Percentiles rank a stretch among this genome's conserved stretches.
phyloP scores from a whole-genome alignment of 2,797 vertebrate genomes.

The Eupleurogrammus muticus region DNA sequence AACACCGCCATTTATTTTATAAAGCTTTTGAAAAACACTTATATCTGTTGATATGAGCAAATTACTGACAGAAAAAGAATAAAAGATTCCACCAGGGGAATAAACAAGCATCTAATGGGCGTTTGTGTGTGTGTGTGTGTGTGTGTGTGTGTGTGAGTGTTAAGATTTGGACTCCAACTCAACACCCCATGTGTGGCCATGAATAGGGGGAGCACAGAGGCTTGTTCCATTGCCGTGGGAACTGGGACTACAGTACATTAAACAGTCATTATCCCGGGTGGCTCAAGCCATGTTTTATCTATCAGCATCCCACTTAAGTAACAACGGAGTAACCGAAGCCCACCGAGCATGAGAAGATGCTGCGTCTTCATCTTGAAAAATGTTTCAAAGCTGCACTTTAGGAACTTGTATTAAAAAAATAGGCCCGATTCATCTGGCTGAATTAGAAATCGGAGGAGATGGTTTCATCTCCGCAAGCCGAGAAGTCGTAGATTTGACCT shows the following conservation, averaged over 20 bases:
- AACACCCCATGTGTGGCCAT: slow-evolving; percentile 67
- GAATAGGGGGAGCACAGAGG: slow-evolving; percentile 59
- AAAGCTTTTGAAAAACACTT: slow-evolving; percentile 45
- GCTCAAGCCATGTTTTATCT: slow-evolving; percentile 68
- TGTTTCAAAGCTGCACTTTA: slow-evolving; percentile 46
- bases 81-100: slow-evolving; percentile 41
- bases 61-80: slow-evolving; percentile 34
- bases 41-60: slow-evolving; percentile 49
- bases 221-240: slow-evolving; percentile 72
- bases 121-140: slow-evolving; percentile 15
- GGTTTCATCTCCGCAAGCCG: background rate
- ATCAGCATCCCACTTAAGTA: slow-evolving; percentile 68
- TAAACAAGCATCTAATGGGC: slow-evolving; percentile 59
- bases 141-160: slow-evolving; percentile 33
- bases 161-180: slow-evolving; percentile 56
- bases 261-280: slow-evolving; percentile 74
- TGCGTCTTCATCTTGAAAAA: slow-evolving; percentile 42
- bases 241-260: slow-evolving; percentile 77
- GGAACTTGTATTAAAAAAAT: slow-evolving; percentile 50
- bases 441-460: slow-evolving; percentile 14
- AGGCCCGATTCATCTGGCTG: slow-evolving; percentile 7
- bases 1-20: slow-evolving; percentile 35
- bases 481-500: slow-evolving; percentile 19
- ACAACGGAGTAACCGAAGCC: slow-evolving; percentile 50
- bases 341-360: slow-evolving; percentile 43